Base-by-base conservation (phyloP, 2,797 vertebrate species). In the Anomalospiza imberbis region DNA sequence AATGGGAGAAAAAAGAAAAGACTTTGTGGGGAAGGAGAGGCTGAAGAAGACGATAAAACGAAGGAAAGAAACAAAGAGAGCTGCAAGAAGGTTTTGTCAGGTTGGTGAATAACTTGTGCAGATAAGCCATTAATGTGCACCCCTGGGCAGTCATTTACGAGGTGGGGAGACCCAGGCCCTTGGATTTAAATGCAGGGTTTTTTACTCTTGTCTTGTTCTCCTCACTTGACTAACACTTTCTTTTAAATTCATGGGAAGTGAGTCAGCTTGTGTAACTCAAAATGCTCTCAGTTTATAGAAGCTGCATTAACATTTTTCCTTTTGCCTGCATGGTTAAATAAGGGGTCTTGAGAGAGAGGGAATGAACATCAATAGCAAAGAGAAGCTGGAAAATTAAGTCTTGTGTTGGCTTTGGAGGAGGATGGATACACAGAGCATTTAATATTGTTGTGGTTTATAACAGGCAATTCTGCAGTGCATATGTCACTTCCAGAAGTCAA, bases 1-100 rank as follows among this genome's bases (percentile, higher is more conserved):
- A 77, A 94, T 95, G 91, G 88, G 93, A 34, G 87, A 45, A 57
- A 96, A 85, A 75, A 94, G 70, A 38, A 96, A 91, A 74, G 87
- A 93, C 66, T 89, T 83, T 48, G 38, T 74, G 42, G 75, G 68
- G 48, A 92, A 94, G 34, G 91, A 92, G 42, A 95, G 57, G 42
- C 71, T 88, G 85, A 95, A 94, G 91, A 95, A 62, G 85, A 77
- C 13, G 0, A 24, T 77, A 48, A 96, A 96, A 81, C 63, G 70
- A 73, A 97, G 91, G 79, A 95, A 93, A 63, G 96, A 95, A 85
- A 62, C 3, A 0, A 93, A 91, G 84, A 96, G 79, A 95, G 25
- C 73, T 44, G 29, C 72, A 16, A 89, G 80, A 74, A 95, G 50
- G 42, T 31, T 47, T 53, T 3, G 0, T 42, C 93, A 96, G 95